Percentiles rank a stretch among this genome's conserved stretches.
phyloP scores from a whole-genome alignment of 2,113 vertebrate species.

The Abramis brama region DNA sequence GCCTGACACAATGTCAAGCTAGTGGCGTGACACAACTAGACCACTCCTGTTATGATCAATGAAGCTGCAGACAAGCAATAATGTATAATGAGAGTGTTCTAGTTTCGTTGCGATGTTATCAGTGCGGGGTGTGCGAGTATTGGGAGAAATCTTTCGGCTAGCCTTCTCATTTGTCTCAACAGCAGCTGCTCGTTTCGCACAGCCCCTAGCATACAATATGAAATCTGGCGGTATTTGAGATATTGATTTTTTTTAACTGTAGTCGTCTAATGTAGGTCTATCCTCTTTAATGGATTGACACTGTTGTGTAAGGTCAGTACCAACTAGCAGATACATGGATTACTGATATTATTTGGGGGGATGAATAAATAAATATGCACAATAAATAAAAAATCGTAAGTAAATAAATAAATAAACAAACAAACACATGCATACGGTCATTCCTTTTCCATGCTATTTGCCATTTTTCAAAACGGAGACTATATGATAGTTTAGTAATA shows the following conservation, averaged over 20 bases:
- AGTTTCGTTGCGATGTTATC: not conserved
- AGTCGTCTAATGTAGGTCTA: not conserved
- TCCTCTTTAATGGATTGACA: not conserved
- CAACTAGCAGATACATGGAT: not conserved
- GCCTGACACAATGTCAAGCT: slow-evolving; percentile 10
- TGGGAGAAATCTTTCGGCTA: not conserved
- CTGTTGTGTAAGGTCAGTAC: not conserved
- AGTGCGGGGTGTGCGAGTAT: not conserved
- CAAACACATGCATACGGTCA: too few species aligned
- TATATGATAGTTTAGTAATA: not conserved
- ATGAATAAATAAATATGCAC: not conserved
- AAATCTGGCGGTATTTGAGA: slow-evolving; percentile 14
- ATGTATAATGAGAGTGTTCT: not conserved
- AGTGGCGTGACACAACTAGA: not conserved
- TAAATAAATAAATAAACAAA: not conserved
- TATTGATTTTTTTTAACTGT: slow-evolving; percentile 29
- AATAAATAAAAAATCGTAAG: not conserved
- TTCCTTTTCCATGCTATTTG: not conserved
- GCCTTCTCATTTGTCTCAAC: not conserved
- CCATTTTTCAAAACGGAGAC: not conserved
- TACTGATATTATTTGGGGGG: not conserved
- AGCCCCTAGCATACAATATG: too few species aligned
- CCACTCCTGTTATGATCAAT: not conserved
- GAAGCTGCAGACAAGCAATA: not conserved
- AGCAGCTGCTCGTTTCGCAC: not conserved